Evolutionary conservation across 2,113 vertebrate genomes (phyloP).

Genomic region (Prinia subflava): DNA sequence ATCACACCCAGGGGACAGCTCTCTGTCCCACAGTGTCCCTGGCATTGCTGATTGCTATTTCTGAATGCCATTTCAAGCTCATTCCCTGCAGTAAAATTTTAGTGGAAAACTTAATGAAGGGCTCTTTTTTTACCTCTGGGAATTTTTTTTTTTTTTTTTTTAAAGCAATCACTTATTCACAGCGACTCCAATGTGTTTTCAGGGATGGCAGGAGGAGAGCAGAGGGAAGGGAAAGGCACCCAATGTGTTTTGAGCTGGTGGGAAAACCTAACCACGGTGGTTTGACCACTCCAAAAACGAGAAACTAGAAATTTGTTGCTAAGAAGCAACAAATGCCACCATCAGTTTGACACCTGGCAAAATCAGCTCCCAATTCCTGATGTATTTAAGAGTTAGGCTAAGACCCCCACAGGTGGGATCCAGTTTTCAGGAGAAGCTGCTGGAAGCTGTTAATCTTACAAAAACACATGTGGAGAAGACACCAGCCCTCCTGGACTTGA

Average conservation of each 20-base stretch:
- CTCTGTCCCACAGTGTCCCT: background rate
- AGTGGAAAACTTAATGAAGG: background rate
- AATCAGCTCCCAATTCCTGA: background rate
- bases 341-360: fast-evolving
- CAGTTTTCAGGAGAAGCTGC: background rate
- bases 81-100: background rate
- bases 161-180: background rate
- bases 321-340: background rate
- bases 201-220: background rate
- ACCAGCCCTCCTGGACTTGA: background rate
- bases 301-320: background rate
- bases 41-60: background rate
- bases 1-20: background rate
- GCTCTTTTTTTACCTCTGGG: background rate
- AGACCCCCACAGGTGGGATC: background rate
- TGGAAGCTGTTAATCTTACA: background rate
- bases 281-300: background rate
- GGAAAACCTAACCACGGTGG: fast-evolving
- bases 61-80: background rate
- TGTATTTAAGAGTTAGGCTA: background rate
- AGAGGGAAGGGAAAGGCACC: background rate
- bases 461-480: background rate
- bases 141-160: background rate
- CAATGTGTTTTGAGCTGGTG: background rate
- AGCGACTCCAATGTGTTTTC: background rate